Conservation (phyloP, 2,797 vertebrate species). For the Xiphorhynchus erythropygius region DNA sequence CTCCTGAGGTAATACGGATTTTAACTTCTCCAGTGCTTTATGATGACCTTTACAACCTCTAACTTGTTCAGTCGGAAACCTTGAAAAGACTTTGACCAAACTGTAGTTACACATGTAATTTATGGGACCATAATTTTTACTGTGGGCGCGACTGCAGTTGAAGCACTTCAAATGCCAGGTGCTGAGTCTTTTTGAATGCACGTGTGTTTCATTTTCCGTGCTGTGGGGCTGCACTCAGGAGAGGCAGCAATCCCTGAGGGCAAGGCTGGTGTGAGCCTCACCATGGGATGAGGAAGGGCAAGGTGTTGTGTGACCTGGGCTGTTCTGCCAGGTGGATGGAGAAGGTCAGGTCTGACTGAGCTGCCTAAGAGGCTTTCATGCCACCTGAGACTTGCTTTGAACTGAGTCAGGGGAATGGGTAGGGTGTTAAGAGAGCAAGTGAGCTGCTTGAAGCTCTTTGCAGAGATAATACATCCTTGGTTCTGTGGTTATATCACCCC, state of each 20-base stretch:
- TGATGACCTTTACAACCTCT: slow-evolving; percentile 12
- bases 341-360: background rate
- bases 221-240: background rate
- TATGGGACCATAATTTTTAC: slow-evolving; percentile 49
- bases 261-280: background rate
- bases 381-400: background rate
- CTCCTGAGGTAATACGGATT: background rate
- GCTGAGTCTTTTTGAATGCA: background rate
- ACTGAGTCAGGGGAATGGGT: background rate
- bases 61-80: background rate
- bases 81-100: slow-evolving; percentile 51
- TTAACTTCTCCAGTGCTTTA: background rate
- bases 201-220: background rate
- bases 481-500: background rate
- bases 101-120: background rate
- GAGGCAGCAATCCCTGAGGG: background rate
- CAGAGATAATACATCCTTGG: background rate
- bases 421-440: background rate
- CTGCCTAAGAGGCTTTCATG: background rate
- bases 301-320: background rate
- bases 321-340: background rate
- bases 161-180: background rate
- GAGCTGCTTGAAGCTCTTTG: background rate
- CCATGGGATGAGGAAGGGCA: background rate
- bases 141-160: background rate